Base-by-base conservation (phyloP, 2,797 vertebrate genomes). In the Enteromius trimaculatus region DNA sequence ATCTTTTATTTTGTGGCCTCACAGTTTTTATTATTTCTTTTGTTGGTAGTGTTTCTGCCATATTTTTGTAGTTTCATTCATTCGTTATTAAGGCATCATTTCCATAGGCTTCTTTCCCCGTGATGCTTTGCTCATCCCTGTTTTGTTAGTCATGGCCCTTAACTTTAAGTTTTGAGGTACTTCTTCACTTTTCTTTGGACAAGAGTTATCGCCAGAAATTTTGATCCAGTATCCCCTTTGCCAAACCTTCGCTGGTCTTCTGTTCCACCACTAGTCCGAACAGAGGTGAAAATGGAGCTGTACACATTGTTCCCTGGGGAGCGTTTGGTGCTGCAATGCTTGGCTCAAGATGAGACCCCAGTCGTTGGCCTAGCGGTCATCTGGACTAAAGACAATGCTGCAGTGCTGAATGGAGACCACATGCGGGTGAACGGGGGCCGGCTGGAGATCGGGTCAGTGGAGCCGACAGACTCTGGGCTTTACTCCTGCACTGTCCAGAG, bases 381-480 rank as follows among this genome's bases (percentile, higher is more conserved):
- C 94, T 99, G 97, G 98, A 97, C 97, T 89, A 98, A 97, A 86
- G 96, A 98, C 55, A 95, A 96, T 39, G 89, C 93, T 49, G 91
- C 92, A 77, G 92, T 98, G 81, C 89, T 88, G 6, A 96, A 97
- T 79, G 96, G 95, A 89, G 97, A 98, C 91, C 97, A 96, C 76
- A 95, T 94, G 0, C 96, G 88, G 89, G 95, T 99, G 88, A 96
- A 94, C 0, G 95, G 91, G 11, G 95, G 95, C 85, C 95, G 96
- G 92, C 95, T 99, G 90, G 96, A 97, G 94, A 96, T 99, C 64
- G 95, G 96, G 94, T 91, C 93, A 0, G 95, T 96, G 65, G 95
- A 96, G 90, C 93, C 94, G 34, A 90, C 95, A 0, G 98, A 99
- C 94, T 97, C 97, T 0, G 97, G 97, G 84, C 93, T 97, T 89